These are phyloP conservation scores for Lagocephalus sceleratus DNA, from an alignment of 2,797 vertebrate species.

Conservation along the genomic window DNA sequence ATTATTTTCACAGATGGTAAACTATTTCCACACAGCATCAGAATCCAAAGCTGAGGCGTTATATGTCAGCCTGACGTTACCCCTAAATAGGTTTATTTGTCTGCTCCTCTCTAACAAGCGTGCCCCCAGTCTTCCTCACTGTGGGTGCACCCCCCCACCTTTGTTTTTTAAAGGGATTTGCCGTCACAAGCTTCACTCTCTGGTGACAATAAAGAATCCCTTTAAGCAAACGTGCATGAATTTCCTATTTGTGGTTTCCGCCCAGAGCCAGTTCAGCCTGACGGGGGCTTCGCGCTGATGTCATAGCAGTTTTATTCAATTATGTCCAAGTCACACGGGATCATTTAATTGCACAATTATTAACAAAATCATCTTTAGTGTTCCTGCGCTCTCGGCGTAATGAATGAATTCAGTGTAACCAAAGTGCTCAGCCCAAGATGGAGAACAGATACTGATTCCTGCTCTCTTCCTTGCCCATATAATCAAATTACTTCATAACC, in stretches of 20 bases:
- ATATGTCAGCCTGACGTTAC: constrained; percentile 48
- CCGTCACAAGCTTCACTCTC: constrained; percentile 14
- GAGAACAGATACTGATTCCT: constrained; percentile 57
- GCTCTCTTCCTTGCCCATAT: constrained; percentile 56
- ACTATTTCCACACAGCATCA: constrained; percentile 36
- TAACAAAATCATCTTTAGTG: constrained; percentile 68
- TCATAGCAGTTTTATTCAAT: constrained; percentile 56
- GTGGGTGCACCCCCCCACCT: neutral
- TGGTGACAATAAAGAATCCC: constrained; percentile 30
- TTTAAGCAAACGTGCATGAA: constrained; percentile 17
- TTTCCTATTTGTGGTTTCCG: constrained; percentile 38
- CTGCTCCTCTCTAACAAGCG: constrained; percentile 13
- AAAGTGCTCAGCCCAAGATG: constrained; percentile 62
- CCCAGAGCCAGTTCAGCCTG: constrained; percentile 26
- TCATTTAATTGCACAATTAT: constrained; percentile 73
- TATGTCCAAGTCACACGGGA: constrained; percentile 54
- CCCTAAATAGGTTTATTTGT: constrained; percentile 34
- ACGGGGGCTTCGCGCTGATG: constrained; percentile 48
- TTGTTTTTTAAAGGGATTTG: constrained; percentile 12
- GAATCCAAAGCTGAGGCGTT: constrained; percentile 25
- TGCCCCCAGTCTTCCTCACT: neutral
- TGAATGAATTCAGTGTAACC: constrained; percentile 65
- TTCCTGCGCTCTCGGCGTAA: constrained; percentile 51
- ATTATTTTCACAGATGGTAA: constrained; percentile 58
- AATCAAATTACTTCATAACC: constrained; percentile 73